Conservation (phyloP, 2,797 vertebrate genomes). For the Sus cebifrons region DNA sequence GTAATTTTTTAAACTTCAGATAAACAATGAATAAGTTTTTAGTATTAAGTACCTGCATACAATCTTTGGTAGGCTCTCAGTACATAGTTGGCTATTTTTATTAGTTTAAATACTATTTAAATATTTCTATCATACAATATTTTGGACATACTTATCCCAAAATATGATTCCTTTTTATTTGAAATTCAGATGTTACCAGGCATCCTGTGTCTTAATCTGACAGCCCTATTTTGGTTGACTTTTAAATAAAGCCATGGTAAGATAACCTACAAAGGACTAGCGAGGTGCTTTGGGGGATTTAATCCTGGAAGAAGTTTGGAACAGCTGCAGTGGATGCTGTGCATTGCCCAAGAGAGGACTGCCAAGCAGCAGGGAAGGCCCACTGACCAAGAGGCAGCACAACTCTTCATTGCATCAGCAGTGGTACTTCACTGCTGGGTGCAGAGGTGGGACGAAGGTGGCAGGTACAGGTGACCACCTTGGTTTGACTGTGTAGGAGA, state of each 20-base stretch:
- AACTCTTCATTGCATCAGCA: neutral
- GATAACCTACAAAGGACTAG: constrained; percentile 41
- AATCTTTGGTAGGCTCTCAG: constrained; percentile 50
- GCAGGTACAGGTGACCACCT: neutral
- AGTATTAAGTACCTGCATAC: constrained; percentile 47
- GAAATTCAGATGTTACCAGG: constrained; percentile 48
- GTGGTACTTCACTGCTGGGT: neutral
- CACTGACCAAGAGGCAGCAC: neutral
- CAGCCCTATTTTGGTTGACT: constrained; percentile 36
- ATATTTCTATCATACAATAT: constrained; percentile 57
- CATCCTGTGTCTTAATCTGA: constrained; percentile 62
- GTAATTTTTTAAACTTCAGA: constrained; percentile 64
- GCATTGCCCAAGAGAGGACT: neutral
- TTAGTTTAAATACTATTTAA: constrained; percentile 58
- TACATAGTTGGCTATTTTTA: constrained; percentile 41
- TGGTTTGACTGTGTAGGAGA: constrained; percentile 2
- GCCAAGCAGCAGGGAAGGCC: neutral
- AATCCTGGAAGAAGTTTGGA: constrained; percentile 40
- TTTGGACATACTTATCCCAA: constrained; percentile 40
- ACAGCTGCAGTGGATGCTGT: neutral
- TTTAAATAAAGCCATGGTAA: constrained; percentile 69
- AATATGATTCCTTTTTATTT: constrained; percentile 63
- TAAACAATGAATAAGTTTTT: constrained; percentile 45
- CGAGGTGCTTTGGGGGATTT: constrained; percentile 8
- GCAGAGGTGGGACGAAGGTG: neutral